Percentiles rank a stretch among this genome's conserved stretches.
phyloP scores from a whole-genome alignment of 2,113 vertebrate genomes.

The Balaeniceps rex region DNA sequence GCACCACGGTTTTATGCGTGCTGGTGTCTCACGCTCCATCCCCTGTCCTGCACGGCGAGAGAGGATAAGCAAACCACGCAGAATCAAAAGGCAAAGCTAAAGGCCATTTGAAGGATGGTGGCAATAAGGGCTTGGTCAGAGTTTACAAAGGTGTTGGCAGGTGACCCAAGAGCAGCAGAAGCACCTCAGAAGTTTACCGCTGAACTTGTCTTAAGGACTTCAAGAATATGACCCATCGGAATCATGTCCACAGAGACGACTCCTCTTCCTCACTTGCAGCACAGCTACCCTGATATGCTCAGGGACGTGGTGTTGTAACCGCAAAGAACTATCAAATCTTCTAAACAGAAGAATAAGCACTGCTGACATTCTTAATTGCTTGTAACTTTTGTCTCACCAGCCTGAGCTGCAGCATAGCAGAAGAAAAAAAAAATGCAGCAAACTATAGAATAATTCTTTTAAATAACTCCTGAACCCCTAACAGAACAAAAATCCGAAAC shows the following conservation, averaged over 20 bases:
- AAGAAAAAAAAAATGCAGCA: not conserved
- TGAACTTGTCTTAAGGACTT: not conserved
- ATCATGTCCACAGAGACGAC: fast-evolving
- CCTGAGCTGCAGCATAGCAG: not conserved
- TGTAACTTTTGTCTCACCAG: not conserved
- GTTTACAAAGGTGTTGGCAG: not conserved
- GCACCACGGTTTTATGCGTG: not conserved
- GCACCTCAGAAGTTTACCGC: not conserved
- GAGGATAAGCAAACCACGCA: not conserved
- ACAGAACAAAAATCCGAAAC: not conserved
- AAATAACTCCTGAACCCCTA: not conserved
- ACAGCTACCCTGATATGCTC: no score
- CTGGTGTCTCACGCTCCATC: not conserved
- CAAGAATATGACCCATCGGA: not conserved
- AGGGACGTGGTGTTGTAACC: fast-evolving
- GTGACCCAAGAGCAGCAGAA: not conserved
- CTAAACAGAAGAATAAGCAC: not conserved
- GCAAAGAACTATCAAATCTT: not conserved
- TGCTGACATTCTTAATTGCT: not conserved
- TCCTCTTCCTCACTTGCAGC: not conserved
- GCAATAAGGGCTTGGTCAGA: not conserved
- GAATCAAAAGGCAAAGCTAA: not conserved
- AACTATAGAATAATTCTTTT: not conserved
- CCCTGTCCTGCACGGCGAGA: fast-evolving
- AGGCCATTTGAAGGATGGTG: no score